These are phyloP conservation scores for Acanthopleura granulata DNA, from an alignment of 2,888 invertebrate genomes.

Conservation along the genomic window DNA sequence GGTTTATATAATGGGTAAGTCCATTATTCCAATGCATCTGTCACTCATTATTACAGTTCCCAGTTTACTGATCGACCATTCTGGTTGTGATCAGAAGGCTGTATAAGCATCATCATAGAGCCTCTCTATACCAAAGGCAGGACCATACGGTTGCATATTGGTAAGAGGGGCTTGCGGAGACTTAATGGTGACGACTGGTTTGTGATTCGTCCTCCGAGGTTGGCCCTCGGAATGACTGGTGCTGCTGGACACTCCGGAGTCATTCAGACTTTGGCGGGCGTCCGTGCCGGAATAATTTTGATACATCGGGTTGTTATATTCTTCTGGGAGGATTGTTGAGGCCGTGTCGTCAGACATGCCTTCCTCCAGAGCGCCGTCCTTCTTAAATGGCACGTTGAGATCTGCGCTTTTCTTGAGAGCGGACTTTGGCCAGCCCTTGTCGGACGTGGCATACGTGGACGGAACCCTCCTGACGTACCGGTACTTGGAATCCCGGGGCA, in stretches of 20 bases:
- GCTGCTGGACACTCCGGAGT: conserved; percentile 7
- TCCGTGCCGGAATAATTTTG: conserved; percentile 2
- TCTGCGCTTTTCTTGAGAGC: conserved; percentile 7
- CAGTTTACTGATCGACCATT: too few relatives aligned
- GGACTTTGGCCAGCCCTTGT: conserved; percentile 8
- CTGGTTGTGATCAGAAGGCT: background rate
- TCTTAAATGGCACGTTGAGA: background rate
- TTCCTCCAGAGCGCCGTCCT: conserved; percentile 6
- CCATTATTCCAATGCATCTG: too few relatives aligned
- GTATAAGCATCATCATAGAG: conserved; percentile 17
- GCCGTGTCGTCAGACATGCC: conserved; percentile 1
- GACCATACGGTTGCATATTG: conserved; percentile 1
- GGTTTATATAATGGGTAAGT: too few relatives aligned
- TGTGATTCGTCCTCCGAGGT: background rate
- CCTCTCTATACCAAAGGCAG: conserved; percentile 2
- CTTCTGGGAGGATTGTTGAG: conserved; percentile 1
- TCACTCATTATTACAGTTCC: too few relatives aligned
- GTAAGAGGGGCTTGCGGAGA: background rate
- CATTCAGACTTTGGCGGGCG: conserved; percentile 8
- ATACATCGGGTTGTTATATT: background rate
- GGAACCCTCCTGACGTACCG: conserved; percentile 8
- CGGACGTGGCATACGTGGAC: background rate
- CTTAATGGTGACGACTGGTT: conserved; percentile 1
- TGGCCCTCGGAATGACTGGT: conserved; percentile 4
- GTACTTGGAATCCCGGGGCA: background rate